These are phyloP conservation scores for Theretra japonica DNA, from an alignment of 2,888 invertebrate genomes.

Conservation along the genomic window DNA sequence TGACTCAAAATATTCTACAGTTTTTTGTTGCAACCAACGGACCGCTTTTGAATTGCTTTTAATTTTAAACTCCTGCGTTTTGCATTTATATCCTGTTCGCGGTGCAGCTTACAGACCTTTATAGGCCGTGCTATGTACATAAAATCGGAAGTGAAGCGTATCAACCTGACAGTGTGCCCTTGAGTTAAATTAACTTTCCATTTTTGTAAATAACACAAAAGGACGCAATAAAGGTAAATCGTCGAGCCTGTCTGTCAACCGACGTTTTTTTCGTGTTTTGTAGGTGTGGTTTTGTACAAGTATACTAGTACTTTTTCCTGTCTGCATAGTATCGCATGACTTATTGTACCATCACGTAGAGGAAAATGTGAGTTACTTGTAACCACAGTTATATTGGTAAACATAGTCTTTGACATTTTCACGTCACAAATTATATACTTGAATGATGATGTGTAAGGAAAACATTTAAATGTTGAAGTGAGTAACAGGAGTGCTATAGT, in stretches of 20 bases:
- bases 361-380: neutral
- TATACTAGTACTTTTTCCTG: neutral
- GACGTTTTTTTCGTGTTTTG: conserved; percentile 1
- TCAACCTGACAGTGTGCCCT: conserved; percentile 32
- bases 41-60: neutral
- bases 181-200: conserved; percentile 17
- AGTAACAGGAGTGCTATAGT: too few species aligned
- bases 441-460: too few species aligned
- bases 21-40: neutral
- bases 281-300: conserved; percentile 4
- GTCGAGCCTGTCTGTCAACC: neutral
- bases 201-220: conserved; percentile 25
- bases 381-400: neutral
- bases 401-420: neutral
- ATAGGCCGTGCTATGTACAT: neutral
- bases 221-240: conserved; percentile 12
- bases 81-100: neutral
- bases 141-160: conserved; percentile 25
- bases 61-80: neutral
- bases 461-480: too few species aligned
- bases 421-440: too few species aligned
- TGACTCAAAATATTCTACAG: neutral
- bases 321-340: neutral
- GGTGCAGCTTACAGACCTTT: neutral
- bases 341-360: neutral